Base-by-base conservation (phyloP, 2,797 vertebrate species). In the Centroberyx gerrardi region DNA sequence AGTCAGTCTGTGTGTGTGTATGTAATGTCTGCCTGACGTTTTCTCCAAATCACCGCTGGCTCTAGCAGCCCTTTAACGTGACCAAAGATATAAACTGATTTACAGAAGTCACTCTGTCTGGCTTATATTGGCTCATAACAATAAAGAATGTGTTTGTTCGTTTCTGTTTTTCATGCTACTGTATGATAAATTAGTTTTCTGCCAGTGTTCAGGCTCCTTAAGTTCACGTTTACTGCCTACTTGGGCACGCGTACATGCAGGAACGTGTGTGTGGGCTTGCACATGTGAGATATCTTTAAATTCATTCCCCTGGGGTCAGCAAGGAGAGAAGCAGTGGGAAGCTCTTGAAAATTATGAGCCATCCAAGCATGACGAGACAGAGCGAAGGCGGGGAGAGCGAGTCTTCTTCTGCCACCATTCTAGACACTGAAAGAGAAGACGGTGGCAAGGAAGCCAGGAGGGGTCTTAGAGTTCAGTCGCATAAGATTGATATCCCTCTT, bases 371-470 rank as follows among this genome's bases (percentile, higher is more conserved):
- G 53, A 40, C 13, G 44, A 17, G 14, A 60, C 5, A 36, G 27
- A 64, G 3, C 1, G 38, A 36, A 22, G 53, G 29, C 31, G 33
- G 40, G 8, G 29, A 54, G 51, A 27, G 29, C 13, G 4, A 69
- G 48, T 62, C 3, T 1, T 42, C 48, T 27, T 38, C 33, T 48
- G 36, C n/a, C 36, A 22, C 5, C 44, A 48, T 65, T 29, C 13
- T 54, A 64, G 44, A 44, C 33, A 62, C 59, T 78, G 46, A 72
- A 69, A 38, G 53, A n/a, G 17, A 27, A 8, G 8, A 6, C 1
- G 58, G 38, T 40, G 8, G n/a, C 2, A 13, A 70, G 22, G 55
- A 68, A 59, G 36, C 10, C 8, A 9, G 6, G 10, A 31, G 27
- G 14, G 17, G 1, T 28, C 15, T 58, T 64, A 52, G 15, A 53